Evolutionary conservation across 2,797 vertebrate species (phyloP).

Genomic region (Pseudochaenichthys georgianus): DNA sequence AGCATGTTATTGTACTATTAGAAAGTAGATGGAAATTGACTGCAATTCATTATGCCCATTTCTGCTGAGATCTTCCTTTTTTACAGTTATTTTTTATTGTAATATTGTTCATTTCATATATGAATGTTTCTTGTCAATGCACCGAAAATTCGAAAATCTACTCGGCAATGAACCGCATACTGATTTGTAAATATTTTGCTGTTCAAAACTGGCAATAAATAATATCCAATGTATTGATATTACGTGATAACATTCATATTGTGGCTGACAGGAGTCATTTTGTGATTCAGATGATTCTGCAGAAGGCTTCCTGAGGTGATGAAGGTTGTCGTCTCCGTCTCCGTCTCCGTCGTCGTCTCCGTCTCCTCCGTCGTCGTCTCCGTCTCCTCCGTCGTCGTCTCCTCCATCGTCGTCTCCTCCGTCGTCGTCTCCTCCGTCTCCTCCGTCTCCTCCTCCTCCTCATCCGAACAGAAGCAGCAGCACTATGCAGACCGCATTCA

Average conservation of each 20-base stretch:
- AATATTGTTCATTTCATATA: no score
- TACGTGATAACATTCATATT: slow-evolving; percentile 28
- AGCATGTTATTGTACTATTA: slow-evolving; percentile 6
- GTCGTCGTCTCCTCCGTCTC: no score
- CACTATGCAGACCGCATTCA: slow-evolving; percentile 92
- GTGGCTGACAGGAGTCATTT: slow-evolving; percentile 5
- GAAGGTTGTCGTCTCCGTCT: slow-evolving; percentile 18
- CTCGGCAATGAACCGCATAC: no score
- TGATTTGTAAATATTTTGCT: slow-evolving; percentile 5
- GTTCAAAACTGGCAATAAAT: slow-evolving; percentile 4
- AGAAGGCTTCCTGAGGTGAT: slow-evolving; percentile 55
- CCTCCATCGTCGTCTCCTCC: no score
- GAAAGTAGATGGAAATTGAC: not conserved
- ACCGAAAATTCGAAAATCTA: no score
- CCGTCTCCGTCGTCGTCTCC: no score
- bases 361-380: no score
- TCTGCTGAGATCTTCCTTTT: no score
- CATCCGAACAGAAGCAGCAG: slow-evolving; percentile 93
- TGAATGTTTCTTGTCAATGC: no score
- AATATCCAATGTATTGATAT: not conserved
- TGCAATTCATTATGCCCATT: no score
- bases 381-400: no score
- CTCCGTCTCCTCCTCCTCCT: slow-evolving; percentile 63
- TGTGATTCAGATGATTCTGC: slow-evolving; percentile 6
- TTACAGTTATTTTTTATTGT: no score